Percentiles rank a stretch among this genome's conserved stretches.
Conservation (phyloP, 1,140 invertebrate species). For the Sarcophaga peregrina region DNA sequence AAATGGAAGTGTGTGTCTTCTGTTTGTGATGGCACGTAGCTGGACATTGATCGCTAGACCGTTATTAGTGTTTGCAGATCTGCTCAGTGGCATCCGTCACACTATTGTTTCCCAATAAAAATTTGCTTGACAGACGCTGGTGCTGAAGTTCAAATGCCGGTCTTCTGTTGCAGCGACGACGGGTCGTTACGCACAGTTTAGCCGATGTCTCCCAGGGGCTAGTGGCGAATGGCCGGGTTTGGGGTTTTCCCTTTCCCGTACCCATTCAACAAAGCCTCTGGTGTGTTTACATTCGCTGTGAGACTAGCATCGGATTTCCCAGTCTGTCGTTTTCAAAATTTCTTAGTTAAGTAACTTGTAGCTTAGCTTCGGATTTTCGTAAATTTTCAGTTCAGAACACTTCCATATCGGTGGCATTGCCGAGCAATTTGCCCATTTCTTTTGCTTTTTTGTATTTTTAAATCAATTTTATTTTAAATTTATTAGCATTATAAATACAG, state of each 20-base stretch:
- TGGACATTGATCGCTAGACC: conserved; percentile 63
- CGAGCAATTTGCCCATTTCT: conserved; percentile 67
- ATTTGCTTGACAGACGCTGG: conserved; percentile 51
- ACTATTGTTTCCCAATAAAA: conserved; percentile 63
- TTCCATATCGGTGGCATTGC: conserved; percentile 66
- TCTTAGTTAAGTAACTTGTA: conserved; percentile 67
- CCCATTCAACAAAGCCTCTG: conserved; percentile 44
- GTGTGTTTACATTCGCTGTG: conserved; percentile 56
- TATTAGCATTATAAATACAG: too few relatives aligned
- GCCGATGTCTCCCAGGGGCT: conserved; percentile 42
- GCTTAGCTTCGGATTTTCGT: conserved; percentile 67
- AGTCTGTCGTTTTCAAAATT: conserved; percentile 66
- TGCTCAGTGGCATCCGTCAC: conserved; percentile 67
- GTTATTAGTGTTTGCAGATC: conserved; percentile 66
- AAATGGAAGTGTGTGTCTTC: conserved; percentile 63
- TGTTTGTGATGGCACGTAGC: conserved; percentile 64
- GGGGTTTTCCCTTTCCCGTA: background rate
- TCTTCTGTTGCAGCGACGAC: conserved; percentile 56
- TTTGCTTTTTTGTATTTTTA: conserved; percentile 46
- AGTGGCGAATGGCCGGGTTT: conserved; percentile 46
- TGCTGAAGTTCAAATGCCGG: conserved; percentile 62
- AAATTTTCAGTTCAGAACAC: conserved; percentile 67
- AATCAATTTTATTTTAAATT: too few relatives aligned
- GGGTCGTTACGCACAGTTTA: conserved; percentile 64
- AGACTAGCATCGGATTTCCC: conserved; percentile 64